Conservation (phyloP, 1,140 invertebrate genomes). For the Magallana gigas region DNA sequence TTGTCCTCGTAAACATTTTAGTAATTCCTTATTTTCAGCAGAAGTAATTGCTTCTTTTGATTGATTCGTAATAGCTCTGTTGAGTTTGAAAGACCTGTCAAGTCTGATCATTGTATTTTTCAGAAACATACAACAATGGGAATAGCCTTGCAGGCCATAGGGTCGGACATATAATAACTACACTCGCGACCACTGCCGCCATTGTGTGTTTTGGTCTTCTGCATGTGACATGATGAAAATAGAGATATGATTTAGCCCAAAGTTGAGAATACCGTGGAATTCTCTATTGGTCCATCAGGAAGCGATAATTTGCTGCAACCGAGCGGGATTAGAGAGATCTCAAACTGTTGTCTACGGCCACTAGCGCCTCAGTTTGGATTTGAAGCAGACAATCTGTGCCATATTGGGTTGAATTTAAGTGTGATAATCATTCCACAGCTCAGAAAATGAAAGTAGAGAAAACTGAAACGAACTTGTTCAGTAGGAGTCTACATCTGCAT, state of each 20-base stretch:
- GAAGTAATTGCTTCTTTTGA: not conserved
- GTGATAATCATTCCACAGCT: too few species aligned
- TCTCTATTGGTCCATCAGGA: not conserved
- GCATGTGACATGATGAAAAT: conserved; percentile 31
- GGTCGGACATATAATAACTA: not conserved
- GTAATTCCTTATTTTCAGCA: too few species aligned
- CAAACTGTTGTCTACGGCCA: not conserved
- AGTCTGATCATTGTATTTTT: conserved; percentile 13
- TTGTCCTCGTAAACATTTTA: too few species aligned
- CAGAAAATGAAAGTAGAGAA: too few species aligned
- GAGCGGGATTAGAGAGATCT: not conserved
- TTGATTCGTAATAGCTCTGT: not conserved
- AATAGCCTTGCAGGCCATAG: not conserved
- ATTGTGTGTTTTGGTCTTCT: not conserved
- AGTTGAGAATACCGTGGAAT: not conserved
- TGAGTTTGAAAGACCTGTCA: not conserved
- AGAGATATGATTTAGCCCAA: not conserved
- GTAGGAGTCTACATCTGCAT: too few species aligned
- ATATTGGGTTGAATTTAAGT: not conserved
- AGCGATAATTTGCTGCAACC: not conserved
- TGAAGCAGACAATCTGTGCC: not conserved
- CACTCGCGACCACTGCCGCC: not conserved
- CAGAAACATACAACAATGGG: not conserved
- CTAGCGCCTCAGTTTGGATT: not conserved
- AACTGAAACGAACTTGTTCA: too few species aligned